These are phyloP conservation scores for Cyanistes caeruleus DNA, from an alignment of 2,113 vertebrate genomes.

Conservation along the genomic window DNA sequence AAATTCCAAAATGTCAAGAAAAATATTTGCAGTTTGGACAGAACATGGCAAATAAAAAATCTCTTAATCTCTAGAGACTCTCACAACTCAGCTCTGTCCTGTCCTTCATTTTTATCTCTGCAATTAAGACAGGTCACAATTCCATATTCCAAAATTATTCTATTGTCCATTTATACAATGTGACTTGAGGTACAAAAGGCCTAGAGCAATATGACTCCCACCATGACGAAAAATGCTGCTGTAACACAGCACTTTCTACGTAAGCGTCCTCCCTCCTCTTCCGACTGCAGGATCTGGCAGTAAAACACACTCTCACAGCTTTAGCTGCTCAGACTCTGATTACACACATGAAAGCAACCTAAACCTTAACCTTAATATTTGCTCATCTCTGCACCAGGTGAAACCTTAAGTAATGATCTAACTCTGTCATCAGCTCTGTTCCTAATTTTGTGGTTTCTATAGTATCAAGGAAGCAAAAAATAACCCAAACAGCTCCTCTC, in stretches of 20 bases:
- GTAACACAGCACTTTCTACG: background rate
- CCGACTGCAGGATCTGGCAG: background rate
- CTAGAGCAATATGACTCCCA: background rate
- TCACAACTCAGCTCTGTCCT: background rate
- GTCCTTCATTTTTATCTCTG: background rate
- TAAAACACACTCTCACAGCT: background rate
- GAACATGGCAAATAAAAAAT: background rate
- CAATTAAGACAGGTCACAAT: background rate
- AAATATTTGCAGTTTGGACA: background rate
- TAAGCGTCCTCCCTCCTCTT: background rate
- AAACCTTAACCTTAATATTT: background rate
- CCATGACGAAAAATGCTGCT: background rate
- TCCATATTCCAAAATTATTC: background rate
- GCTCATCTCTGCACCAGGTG: background rate
- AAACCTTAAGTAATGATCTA: background rate
- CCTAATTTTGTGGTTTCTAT: background rate
- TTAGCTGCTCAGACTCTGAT: background rate
- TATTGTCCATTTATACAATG: background rate
- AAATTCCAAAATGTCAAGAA: background rate
- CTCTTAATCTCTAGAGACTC: background rate
- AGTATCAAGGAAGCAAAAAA: background rate
- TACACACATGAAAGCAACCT: background rate
- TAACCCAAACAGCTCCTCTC: background rate
- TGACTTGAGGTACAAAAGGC: background rate
- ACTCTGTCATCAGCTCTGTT: background rate